Conservation (phyloP, 1,140 invertebrate species). For the Hylyphantes graminicola region DNA sequence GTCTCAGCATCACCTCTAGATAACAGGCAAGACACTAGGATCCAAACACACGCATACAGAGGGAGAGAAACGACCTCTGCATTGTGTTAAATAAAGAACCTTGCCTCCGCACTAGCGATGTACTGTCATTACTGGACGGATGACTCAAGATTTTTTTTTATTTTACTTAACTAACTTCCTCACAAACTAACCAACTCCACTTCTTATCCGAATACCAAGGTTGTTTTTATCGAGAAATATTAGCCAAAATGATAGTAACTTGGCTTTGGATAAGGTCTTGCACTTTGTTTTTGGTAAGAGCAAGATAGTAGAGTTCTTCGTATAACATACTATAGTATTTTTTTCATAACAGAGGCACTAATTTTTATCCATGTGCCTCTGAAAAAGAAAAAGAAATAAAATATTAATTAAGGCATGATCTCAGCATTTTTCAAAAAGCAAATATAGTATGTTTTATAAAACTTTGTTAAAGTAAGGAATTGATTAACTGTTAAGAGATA, state of each 20-base stretch:
- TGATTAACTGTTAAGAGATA: too few species aligned
- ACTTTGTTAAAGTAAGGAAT: too few species aligned
- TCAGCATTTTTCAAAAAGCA: too few species aligned
- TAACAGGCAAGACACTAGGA: slow-evolving; percentile 51
- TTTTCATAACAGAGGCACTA: slow-evolving; percentile 50
- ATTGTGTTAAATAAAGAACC: slow-evolving; percentile 7
- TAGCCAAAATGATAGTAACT: too few species aligned
- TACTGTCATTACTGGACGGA: slow-evolving; percentile 22
- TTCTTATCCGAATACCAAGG: background rate
- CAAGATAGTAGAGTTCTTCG: background rate
- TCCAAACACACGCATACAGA: slow-evolving; percentile 17
- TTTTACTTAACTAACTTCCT: background rate
- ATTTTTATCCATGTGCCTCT: slow-evolving; percentile 55
- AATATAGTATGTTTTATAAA: too few species aligned
- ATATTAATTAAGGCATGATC: slow-evolving; percentile 4
- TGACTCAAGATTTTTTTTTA: background rate
- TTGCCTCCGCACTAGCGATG: slow-evolving; percentile 51
- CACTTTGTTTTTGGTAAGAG: too few species aligned
- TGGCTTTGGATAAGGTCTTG: too few species aligned
- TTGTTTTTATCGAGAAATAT: background rate
- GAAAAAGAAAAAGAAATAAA: slow-evolving; percentile 48
- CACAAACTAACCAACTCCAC: background rate
- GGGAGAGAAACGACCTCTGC: slow-evolving; percentile 19
- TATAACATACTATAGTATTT: background rate
- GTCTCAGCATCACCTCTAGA: slow-evolving; percentile 41